These are phyloP conservation scores for Caerostris extrusa DNA, from an alignment of 1,140 invertebrate genomes.

Conservation along the genomic window DNA sequence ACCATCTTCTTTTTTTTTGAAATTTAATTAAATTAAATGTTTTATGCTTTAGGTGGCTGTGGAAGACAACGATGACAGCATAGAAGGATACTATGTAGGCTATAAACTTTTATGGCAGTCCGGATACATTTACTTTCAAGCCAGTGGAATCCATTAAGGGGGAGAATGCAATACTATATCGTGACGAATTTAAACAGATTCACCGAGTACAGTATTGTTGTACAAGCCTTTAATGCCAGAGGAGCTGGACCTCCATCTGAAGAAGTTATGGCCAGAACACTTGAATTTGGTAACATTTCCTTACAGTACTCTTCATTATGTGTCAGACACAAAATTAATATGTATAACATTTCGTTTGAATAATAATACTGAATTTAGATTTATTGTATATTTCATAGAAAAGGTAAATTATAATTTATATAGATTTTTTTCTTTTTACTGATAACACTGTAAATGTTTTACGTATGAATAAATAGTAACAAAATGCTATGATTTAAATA, in stretches of 20 bases:
- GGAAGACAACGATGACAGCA: conserved; percentile 90
- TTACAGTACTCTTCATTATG: too few relatives aligned
- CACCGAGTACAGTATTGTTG: conserved; percentile 95
- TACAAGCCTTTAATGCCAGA: conserved; percentile 97
- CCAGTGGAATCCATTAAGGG: conserved; percentile 77
- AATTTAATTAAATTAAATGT: neutral
- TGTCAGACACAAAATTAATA: too few relatives aligned
- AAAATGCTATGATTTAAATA: too few relatives aligned
- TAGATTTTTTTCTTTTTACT: too few relatives aligned
- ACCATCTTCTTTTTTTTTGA: neutral
- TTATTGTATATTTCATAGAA: too few relatives aligned
- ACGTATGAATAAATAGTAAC: too few relatives aligned
- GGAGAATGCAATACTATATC: conserved; percentile 61
- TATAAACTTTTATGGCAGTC: conserved; percentile 85
- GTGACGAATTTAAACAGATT: conserved; percentile 76
- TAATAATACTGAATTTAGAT: too few relatives aligned
- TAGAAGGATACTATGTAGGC: conserved; percentile 95
- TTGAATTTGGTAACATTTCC: conserved; percentile 78
- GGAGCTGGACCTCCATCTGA: conserved; percentile 94
- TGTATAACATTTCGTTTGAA: too few relatives aligned
- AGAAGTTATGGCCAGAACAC: conserved; percentile 86
- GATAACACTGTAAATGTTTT: too few relatives aligned
- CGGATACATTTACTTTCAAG: conserved; percentile 80
- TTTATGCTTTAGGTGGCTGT: conserved; percentile 84
- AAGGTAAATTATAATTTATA: too few relatives aligned